Conservation (phyloP, 23 tunicate species). For the Ascidia mentula region DNA sequence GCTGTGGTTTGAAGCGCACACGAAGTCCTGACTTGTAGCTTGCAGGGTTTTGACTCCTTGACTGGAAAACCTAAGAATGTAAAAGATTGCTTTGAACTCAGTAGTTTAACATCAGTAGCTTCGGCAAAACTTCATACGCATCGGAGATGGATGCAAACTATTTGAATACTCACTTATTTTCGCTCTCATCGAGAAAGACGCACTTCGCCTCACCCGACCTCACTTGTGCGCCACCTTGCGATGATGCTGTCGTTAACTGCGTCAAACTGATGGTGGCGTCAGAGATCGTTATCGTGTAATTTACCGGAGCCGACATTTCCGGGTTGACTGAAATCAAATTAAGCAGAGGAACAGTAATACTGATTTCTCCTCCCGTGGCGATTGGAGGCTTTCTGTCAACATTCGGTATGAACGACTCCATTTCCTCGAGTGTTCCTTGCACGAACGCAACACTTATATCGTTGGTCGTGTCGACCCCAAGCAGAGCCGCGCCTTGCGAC, state of each 20-base stretch:
- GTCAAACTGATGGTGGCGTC: background rate
- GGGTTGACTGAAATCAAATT: too few species aligned
- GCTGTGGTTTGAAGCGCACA: constrained; percentile 10
- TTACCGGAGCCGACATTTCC: background rate
- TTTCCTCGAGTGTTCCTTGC: too few species aligned
- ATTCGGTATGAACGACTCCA: too few species aligned
- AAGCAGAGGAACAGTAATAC: too few species aligned
- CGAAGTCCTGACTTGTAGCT: background rate
- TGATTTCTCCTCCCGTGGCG: too few species aligned
- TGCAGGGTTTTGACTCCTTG: background rate
- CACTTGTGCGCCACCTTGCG: background rate
- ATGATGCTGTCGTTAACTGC: background rate
- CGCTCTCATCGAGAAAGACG: background rate
- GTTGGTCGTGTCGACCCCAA: background rate
- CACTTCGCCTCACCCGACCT: background rate
- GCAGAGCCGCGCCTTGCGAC: background rate
- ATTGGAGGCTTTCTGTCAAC: too few species aligned
- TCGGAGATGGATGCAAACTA: too few species aligned
- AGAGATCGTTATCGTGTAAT: background rate
- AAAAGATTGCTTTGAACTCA: too few species aligned
- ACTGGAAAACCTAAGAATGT: constrained; percentile 1
- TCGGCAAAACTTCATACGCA: too few species aligned
- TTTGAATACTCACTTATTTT: background rate
- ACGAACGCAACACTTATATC: too few species aligned
- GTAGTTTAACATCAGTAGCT: too few species aligned